These are phyloP conservation scores for Pantherophis guttatus DNA, from an alignment of 2,113 vertebrate genomes.

Conservation along the genomic window DNA sequence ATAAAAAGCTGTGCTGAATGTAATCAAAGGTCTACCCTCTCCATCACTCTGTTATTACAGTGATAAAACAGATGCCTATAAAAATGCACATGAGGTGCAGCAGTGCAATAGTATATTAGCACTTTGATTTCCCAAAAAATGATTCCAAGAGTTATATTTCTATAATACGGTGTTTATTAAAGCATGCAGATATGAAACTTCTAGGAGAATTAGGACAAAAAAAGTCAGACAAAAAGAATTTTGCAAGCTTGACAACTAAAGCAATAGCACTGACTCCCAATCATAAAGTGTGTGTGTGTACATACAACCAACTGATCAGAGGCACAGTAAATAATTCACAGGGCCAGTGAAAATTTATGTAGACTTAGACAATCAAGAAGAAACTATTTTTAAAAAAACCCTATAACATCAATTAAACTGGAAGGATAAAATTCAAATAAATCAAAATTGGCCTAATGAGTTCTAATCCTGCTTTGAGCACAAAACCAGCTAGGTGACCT, in stretches of 20 bases:
- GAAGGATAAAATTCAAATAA: slow-evolving; percentile 37
- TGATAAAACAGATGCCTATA: neutral
- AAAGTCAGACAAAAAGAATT: slow-evolving; percentile 17
- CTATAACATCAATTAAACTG: slow-evolving; percentile 4
- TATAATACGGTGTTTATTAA: slow-evolving; percentile 32
- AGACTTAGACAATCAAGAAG: slow-evolving; percentile 2
- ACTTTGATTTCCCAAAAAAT: neutral
- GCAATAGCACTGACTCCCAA: slow-evolving; percentile 8
- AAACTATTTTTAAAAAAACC: slow-evolving; percentile 24
- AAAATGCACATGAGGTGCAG: neutral
- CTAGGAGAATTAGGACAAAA: slow-evolving; percentile 7
- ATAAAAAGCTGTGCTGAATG: neutral
- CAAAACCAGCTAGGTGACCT: neutral
- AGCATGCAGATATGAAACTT: slow-evolving; percentile 9
- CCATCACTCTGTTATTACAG: neutral
- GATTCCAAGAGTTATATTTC: neutral
- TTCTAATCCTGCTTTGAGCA: neutral
- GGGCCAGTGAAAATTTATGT: neutral
- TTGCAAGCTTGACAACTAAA: slow-evolving; percentile 11
- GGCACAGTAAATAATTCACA: slow-evolving; percentile 18
- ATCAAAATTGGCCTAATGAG: slow-evolving; percentile 33
- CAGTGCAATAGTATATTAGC: neutral
- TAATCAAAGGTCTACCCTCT: neutral
- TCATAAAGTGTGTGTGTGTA: neutral
- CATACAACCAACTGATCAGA: slow-evolving; percentile 20